Base-by-base conservation (phyloP, 2,113 vertebrate species). In the Microtus pennsylvanicus region DNA sequence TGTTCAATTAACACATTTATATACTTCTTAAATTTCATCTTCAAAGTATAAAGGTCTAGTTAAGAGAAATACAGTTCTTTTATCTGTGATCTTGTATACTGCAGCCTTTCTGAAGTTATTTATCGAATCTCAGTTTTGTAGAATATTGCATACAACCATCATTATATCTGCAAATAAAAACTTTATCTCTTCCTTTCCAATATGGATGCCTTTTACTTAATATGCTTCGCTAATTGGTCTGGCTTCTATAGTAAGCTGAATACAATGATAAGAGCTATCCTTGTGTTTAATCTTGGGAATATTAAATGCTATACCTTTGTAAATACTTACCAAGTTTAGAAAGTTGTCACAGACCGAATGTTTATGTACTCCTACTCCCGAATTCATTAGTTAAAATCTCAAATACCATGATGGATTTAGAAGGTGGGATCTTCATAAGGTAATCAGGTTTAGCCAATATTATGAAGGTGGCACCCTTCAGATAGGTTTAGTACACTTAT, bases 31-130 rank as follows among this genome's bases (percentile, higher is more conserved):
- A 86, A 92, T 86, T 94, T 72, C 7, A 86, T 17, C 30, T 47
- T 87, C 22, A 58, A 80, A 65, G n/a, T 93, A 28, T 63, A 50
- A 38, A 78, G 35, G 86, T 55, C 35, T 87, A 81, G 13, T 88
- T 76, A 91, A 83, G 24, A 92, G 72, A 92, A 85, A 76, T 52
- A 85, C 28, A 91, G 67, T 78, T 81, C 24, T 75, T 83, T 70
- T 82, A 19, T 69, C 65, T 77, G 13, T 96, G 65, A 81, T 14
- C 45, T 86, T 89, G 14, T 45, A 76, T 33, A 19, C 52, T 76
- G 26, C 11, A 76, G 52, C 72, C 52, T 89, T 76, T 28, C 87
- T 76, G 24, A 89, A 89, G n/a, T 61, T 72, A 75, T 28, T 7
- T 74, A 30, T 30, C 14, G 47, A 47, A 88, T 88, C 58, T 17